Evolutionary conservation across 2,113 vertebrate genomes (phyloP).

Genomic region (Hiodon alosoides): DNA sequence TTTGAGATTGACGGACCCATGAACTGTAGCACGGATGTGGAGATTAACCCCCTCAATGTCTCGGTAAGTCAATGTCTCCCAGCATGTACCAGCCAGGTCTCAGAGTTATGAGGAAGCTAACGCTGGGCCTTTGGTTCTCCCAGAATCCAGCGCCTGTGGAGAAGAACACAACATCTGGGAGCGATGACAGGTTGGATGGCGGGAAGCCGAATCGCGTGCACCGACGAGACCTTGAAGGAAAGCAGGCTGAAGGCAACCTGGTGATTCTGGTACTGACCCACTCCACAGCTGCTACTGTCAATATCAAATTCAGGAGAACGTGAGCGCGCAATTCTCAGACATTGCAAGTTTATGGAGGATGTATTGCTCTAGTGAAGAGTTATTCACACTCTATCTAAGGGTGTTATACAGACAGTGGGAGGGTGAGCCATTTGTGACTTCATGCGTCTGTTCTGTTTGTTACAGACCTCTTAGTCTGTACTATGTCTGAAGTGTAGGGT

Average conservation of each 20-base stretch:
- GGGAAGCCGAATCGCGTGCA: constrained; percentile 45
- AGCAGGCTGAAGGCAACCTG: constrained; percentile 46
- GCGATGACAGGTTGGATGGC: constrained; percentile 40
- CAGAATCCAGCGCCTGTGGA: constrained; percentile 31
- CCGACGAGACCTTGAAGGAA: constrained; percentile 49
- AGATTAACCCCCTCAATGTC: constrained; percentile 73
- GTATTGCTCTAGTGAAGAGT: no score
- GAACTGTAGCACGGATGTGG: constrained; percentile 72
- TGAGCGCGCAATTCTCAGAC: not conserved
- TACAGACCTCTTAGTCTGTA: not conserved
- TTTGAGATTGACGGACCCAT: constrained; percentile 75
- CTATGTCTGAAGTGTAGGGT: not conserved
- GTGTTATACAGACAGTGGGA: no score
- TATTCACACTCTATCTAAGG: no score
- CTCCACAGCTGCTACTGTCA: no score
- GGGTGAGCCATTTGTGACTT: not conserved
- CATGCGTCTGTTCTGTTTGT: not conserved
- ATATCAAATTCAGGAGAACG: not conserved
- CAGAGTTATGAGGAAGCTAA: no score
- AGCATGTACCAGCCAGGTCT: not conserved
- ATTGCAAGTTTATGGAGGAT: no score
- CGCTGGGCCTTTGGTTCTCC: not conserved
- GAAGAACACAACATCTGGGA: constrained; percentile 58
- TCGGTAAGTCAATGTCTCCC: constrained; percentile 49
- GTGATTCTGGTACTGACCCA: constrained; percentile 60